phyloP scores from a whole-genome alignment of 2,888 invertebrate genomes.

The Smittia aterrima region DNA sequence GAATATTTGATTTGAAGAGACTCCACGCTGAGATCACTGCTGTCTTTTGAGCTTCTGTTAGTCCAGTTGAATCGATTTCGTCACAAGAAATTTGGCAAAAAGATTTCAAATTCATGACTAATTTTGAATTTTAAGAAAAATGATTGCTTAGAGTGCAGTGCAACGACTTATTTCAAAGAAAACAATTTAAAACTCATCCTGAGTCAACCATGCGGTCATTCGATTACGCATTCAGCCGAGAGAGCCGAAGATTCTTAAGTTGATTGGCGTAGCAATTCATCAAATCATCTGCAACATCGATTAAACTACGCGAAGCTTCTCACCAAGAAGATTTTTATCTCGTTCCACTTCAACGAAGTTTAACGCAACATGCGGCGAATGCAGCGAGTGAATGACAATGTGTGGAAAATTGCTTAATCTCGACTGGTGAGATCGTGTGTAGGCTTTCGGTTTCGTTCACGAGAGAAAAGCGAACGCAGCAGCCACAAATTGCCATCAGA shows the following conservation, averaged over 20 bases:
- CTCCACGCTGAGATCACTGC: background rate
- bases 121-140: background rate
- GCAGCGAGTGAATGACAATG: too few species aligned
- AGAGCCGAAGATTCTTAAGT: too few species aligned
- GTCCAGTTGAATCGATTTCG: background rate
- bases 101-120: background rate
- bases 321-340: too few species aligned
- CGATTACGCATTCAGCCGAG: background rate
- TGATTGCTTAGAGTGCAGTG: conserved; percentile 3
- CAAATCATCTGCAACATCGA: too few species aligned
- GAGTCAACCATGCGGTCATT: background rate
- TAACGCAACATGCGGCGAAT: too few species aligned
- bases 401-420: conserved; percentile 16
- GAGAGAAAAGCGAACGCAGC: background rate
- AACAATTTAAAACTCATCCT: too few species aligned
- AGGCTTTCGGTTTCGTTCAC: conserved; percentile 32
- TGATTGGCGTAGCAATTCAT: too few species aligned
- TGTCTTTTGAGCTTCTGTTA: background rate
- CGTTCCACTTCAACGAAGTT: too few species aligned
- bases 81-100: background rate
- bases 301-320: too few species aligned
- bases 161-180: too few species aligned
- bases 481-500: background rate
- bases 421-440: conserved; percentile 16
- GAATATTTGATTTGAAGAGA: background rate